These are phyloP conservation scores for Bucco capensis DNA, from an alignment of 2,113 vertebrate species.

Conservation along the genomic window DNA sequence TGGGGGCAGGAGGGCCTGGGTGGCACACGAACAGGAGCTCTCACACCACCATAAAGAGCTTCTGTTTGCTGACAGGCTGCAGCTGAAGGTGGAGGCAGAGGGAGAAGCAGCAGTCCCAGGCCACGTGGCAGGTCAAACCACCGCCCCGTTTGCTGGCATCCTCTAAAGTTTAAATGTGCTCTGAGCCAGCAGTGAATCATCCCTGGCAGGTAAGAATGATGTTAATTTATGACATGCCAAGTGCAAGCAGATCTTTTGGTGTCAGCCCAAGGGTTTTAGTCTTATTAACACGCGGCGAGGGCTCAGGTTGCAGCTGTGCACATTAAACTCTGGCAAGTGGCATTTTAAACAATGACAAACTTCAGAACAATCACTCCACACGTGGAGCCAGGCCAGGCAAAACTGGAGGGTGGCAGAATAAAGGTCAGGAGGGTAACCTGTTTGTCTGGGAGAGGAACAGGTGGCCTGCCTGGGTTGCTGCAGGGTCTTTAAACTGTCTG, in stretches of 20 bases:
- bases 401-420: constrained; percentile 37
- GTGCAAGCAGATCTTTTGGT: constrained; percentile 57
- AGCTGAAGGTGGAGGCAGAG: neutral
- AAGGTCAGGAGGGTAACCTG: constrained; percentile 55
- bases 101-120: constrained; percentile 2
- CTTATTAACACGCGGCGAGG: constrained; percentile 15
- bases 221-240: constrained; percentile 64
- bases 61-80: constrained; percentile 42
- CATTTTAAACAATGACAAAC: constrained; percentile 62
- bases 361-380: constrained; percentile 37
- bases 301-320: constrained; percentile 54
- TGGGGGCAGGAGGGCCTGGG: neutral
- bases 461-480: constrained; percentile 3
- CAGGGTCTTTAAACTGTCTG: constrained; percentile 53
- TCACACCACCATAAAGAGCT: constrained; percentile 25
- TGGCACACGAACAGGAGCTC: neutral
- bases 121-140: constrained; percentile 61
- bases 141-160: constrained; percentile 61
- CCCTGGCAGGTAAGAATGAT: constrained; percentile 62
- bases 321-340: constrained; percentile 46
- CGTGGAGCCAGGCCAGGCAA: constrained; percentile 15
- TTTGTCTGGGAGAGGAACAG: constrained; percentile 64
- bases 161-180: constrained; percentile 38
- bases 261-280: constrained; percentile 54
- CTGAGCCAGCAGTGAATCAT: constrained; percentile 55